phyloP scores from a whole-genome alignment of 2,888 invertebrate species.

The Glaucopsyche alexis region DNA sequence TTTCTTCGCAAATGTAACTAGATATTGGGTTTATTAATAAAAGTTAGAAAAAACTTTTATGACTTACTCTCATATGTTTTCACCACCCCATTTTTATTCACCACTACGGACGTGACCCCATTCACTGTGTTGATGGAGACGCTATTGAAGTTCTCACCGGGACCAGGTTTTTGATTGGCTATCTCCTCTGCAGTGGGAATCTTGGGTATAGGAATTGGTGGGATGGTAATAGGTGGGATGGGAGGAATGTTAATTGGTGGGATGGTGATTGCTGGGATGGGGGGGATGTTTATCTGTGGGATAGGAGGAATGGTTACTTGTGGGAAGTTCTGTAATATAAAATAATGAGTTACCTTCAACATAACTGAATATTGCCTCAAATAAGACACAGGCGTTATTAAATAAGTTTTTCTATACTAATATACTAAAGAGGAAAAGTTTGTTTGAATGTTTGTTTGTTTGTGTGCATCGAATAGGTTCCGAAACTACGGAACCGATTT shows the following conservation, averaged over 20 bases:
- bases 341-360: slow-evolving; percentile 20
- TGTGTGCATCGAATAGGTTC: no score
- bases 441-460: no score
- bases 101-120: slow-evolving; percentile 45
- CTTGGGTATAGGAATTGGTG: slow-evolving; percentile 34
- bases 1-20: no score
- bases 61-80: slow-evolving; percentile 33
- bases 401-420: no score
- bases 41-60: no score
- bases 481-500: no score
- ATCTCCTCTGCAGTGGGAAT: slow-evolving; percentile 44
- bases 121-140: slow-evolving; percentile 44
- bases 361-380: no score
- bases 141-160: slow-evolving; percentile 46
- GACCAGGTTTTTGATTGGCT: slow-evolving; percentile 40
- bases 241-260: slow-evolving; percentile 40
- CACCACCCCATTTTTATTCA: slow-evolving; percentile 47
- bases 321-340: slow-evolving; percentile 34
- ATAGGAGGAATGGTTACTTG: slow-evolving; percentile 27
- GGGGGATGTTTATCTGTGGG: slow-evolving; percentile 39
- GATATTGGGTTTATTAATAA: no score
- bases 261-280: slow-evolving; percentile 32
- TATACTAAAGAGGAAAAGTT: no score
- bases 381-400: no score
- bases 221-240: slow-evolving; percentile 31